A percentile compares a stretch with the other conserved stretches of the same genome.
Conservation (phyloP, 1,140 invertebrate genomes). For the Heliconius eleuchia region DNA sequence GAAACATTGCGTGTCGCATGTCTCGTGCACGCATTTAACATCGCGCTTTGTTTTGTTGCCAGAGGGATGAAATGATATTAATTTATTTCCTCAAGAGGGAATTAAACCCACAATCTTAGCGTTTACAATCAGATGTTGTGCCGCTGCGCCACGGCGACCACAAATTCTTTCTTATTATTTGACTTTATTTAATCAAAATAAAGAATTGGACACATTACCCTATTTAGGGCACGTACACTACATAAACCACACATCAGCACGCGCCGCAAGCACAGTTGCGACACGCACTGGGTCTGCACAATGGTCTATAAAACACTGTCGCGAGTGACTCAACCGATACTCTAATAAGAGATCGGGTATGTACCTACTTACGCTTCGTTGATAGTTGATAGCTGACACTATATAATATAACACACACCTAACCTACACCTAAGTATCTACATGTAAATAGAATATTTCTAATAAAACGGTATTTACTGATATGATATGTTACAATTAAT, state of each 20-base stretch:
- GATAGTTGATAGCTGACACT: not conserved
- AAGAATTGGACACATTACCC: not conserved
- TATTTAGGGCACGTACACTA: no score
- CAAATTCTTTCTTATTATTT: not conserved
- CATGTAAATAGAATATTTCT: no score
- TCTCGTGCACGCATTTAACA: not conserved
- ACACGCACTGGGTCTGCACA: slow-evolving; percentile 16
- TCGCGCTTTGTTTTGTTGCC: no score
- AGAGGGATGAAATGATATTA: not conserved
- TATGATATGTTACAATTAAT: no score
- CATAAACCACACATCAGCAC: not conserved
- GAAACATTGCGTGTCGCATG: not conserved
- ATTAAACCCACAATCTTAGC: not conserved
- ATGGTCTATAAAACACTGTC: slow-evolving; percentile 38
- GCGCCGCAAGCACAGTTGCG: not conserved
- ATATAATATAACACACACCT: not conserved
- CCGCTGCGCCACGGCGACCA: not conserved
- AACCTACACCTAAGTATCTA: no score
- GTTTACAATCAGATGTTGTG: not conserved
- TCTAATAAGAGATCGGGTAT: not conserved
- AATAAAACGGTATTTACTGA: no score
- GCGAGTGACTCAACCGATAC: slow-evolving; percentile 21
- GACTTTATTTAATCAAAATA: not conserved
- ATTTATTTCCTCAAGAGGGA: no score
- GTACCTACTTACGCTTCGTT: no score